Conservation (phyloP, 2,888 invertebrate genomes). For the Heliconius ethilla region DNA sequence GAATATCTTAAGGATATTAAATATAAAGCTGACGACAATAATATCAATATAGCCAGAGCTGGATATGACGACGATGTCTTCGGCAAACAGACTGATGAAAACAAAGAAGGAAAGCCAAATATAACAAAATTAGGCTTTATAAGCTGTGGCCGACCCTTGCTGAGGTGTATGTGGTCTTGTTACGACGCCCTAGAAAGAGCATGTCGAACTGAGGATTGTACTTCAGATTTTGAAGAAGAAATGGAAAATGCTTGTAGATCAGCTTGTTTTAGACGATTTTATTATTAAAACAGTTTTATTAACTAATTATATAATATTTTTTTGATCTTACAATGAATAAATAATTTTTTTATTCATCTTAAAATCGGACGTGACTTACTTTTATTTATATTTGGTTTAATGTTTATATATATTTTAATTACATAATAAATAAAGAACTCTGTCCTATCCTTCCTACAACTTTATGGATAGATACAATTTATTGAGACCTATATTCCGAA, state of each 20-base stretch:
- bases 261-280: slow-evolving; percentile 16
- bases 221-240: neutral
- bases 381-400: neutral
- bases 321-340: neutral
- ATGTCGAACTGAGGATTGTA: neutral
- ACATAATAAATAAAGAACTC: neutral
- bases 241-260: slow-evolving; percentile 18
- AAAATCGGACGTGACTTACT: neutral
- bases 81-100: neutral
- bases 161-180: slow-evolving; percentile 7
- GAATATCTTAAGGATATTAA: neutral
- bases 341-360: neutral
- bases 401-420: neutral
- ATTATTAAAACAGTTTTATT: neutral
- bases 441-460: too few species aligned
- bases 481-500: too few species aligned
- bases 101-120: neutral
- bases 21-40: neutral
- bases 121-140: neutral
- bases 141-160: neutral
- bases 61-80: neutral
- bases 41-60: neutral
- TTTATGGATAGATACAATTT: too few species aligned
- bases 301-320: too few species aligned
- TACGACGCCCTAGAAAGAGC: slow-evolving; percentile 4